phyloP scores from a whole-genome alignment of 2,113 vertebrate genomes.

The Notarius lentiginosus region DNA sequence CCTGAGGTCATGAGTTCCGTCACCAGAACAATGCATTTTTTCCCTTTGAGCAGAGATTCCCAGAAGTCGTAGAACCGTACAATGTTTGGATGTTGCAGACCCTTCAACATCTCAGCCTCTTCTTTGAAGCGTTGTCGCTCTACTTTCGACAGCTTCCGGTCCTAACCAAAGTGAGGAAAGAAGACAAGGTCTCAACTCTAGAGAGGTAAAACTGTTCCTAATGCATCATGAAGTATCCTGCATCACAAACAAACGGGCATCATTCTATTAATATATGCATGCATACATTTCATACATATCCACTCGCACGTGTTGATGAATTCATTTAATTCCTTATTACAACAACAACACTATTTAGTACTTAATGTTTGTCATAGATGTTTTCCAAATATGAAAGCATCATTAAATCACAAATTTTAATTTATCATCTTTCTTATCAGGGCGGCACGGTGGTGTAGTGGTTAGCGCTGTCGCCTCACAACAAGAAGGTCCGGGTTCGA shows the following conservation, averaged over 20 bases:
- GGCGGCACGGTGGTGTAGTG: too few species aligned
- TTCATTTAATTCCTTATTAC: neutral
- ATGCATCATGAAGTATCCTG: neutral
- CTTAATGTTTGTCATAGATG: neutral
- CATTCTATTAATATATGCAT: neutral
- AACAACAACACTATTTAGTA: too few species aligned
- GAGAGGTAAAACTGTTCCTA: neutral
- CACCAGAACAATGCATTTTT: conserved; percentile 93
- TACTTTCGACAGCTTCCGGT: conserved; percentile 90
- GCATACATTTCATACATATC: neutral
- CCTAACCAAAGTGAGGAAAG: conserved; percentile 65
- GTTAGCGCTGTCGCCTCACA: too few species aligned
- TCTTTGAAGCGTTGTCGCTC: conserved; percentile 96
- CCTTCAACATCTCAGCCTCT: conserved; percentile 97
- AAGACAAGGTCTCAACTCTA: neutral
- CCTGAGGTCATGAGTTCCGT: conserved; percentile 98
- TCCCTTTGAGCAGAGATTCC: conserved; percentile 92
- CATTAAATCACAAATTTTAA: too few species aligned
- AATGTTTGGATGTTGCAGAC: conserved; percentile 95
- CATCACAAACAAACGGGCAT: neutral
- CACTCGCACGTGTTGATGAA: neutral
- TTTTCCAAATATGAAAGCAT: neutral
- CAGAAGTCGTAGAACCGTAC: conserved; percentile 98
- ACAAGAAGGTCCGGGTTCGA: too few species aligned
- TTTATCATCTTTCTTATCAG: too few species aligned